These are phyloP conservation scores for Tineola bisselliella DNA, from an alignment of 2,888 invertebrate species.

Conservation along the genomic window DNA sequence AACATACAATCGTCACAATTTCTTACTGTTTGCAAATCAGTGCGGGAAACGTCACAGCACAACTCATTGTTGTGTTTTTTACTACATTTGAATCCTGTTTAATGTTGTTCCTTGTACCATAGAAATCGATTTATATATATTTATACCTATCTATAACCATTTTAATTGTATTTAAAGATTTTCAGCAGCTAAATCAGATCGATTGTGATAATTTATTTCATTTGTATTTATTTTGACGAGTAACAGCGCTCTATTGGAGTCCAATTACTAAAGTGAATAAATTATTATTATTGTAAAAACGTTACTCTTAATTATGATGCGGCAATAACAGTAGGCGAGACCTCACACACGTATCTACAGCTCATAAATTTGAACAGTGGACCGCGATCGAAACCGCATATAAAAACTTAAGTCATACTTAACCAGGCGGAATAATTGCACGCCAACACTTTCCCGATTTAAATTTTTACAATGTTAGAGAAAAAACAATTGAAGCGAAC, in stretches of 20 bases:
- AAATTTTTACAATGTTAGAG: not conserved
- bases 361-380: conserved; percentile 27
- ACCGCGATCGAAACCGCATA: conserved; percentile 30
- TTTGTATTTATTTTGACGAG: no score
- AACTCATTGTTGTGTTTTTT: conserved; percentile 31
- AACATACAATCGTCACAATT: conserved; percentile 57
- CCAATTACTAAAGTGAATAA: no score
- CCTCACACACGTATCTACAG: conserved; percentile 20
- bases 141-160: no score
- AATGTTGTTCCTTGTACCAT: not conserved
- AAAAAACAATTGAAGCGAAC: not conserved
- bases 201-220: no score
- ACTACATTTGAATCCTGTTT: not conserved
- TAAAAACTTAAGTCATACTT: conserved; percentile 23
- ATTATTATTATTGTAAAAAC: no score
- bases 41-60: conserved; percentile 22
- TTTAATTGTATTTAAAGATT: no score
- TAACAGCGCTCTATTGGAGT: no score
- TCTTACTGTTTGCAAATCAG: conserved; percentile 60
- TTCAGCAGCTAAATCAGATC: no score
- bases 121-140: not conserved
- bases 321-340: not conserved
- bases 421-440: conserved; percentile 30
- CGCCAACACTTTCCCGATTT: conserved; percentile 9
- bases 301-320: no score